Evolutionary conservation across 2,113 vertebrate species (phyloP), one percentile per base, ranked within the genome.

Genomic region (Grallaria varia): DNA sequence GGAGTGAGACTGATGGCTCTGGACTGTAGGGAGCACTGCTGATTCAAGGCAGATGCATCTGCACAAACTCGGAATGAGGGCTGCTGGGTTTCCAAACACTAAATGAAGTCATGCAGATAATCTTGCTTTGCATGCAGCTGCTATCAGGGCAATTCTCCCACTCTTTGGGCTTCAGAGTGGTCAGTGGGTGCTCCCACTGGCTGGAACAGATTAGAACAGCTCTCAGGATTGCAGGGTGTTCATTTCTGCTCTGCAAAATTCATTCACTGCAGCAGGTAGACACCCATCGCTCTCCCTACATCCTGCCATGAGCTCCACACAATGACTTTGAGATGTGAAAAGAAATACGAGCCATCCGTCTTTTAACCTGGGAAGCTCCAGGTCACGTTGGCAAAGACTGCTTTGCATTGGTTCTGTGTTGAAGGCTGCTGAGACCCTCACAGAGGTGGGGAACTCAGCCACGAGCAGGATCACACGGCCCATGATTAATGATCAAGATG

Each of bases 1-100:
- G 77, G 71, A 95, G 73, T 19, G 83, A 66, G 75, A 81, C 74
- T 90, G 31, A 84, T 49, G 78, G 93, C 86, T 74, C 18, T 12
- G 44, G 71, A 89, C 84, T 92, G 89, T 84, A 85, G 62, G 80
- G 89, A 87, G 82, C 94, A 84, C 84, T 91, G 87, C 94, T 94
- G 96, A 94, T 92, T 95, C 96, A 96, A 88, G 91, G 85, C 89
- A 90, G 97, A 96, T 91, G 84, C 63, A 72, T 69, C 89, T 33
- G 76, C 64, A 58, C 89, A 76, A 68, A 55, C 50, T 83, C 93
- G 96, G 86, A 94, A 87, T 78, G 86, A 84, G 71, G 86, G 53
- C 49, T 21, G 60, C 31, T 5, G n/a, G 60, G 20, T 69, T 87
- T 91, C 79, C 92, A 90, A 87, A 84, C 91, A 55, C 83, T 56